Conservation (phyloP, 2,113 vertebrate species). For the Otocyon megalotis region DNA sequence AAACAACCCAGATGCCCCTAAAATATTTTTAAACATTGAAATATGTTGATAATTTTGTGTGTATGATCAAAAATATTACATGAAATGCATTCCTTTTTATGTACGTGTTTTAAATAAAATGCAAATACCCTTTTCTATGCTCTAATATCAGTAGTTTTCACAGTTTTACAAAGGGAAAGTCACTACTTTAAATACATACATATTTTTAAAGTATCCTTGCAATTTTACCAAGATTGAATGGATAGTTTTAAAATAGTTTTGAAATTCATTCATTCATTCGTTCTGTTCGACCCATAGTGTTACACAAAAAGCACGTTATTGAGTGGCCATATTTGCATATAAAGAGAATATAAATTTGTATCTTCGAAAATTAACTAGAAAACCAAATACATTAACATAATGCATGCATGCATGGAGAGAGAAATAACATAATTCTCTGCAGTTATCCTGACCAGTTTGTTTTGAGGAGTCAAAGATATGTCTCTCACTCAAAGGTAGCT, state of each 20-base stretch:
- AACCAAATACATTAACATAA: not conserved
- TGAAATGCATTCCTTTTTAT: not conserved
- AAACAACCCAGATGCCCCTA: not conserved
- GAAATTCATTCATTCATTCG: not conserved
- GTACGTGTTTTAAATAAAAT: not conserved
- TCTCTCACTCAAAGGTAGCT: not conserved
- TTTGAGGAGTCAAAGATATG: not conserved
- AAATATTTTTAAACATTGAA: not conserved
- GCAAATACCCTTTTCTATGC: not conserved
- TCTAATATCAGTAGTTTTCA: not conserved
- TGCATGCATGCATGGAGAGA: not conserved
- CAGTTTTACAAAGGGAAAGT: not conserved
- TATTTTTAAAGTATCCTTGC: slow-evolving; percentile 5
- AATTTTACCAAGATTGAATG: not conserved
- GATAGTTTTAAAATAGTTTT: not conserved
- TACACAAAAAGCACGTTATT: not conserved
- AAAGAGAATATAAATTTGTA: not conserved
- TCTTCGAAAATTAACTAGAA: not conserved
- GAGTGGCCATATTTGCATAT: not conserved
- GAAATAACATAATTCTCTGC: not conserved
- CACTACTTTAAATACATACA: not conserved
- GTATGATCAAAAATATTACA: not conserved
- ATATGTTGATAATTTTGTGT: not conserved
- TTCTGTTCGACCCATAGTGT: not conserved
- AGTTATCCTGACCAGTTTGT: not conserved